These are phyloP conservation scores for Luffia ferchaultella DNA, from an alignment of 2,888 invertebrate genomes.

Conservation along the genomic window DNA sequence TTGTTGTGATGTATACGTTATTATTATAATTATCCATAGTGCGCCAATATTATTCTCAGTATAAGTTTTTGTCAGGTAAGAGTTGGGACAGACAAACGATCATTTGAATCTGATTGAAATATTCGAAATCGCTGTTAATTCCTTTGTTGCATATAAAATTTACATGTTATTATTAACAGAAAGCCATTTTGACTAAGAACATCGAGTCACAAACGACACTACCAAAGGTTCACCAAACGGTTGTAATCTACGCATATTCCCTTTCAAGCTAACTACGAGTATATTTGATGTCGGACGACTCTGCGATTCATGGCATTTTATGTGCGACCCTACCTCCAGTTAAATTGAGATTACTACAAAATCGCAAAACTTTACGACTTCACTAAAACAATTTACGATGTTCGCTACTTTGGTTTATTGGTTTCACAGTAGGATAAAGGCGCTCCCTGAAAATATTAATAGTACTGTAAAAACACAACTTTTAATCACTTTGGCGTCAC, in stretches of 20 bases:
- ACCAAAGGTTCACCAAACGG: slow-evolving; percentile 22
- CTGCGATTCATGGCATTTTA: slow-evolving; percentile 36
- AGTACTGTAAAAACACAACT: not conserved
- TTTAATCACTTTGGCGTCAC: slow-evolving; percentile 51
- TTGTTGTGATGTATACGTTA: no score
- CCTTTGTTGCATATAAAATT: no score
- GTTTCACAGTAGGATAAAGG: slow-evolving; percentile 17
- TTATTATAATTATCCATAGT: no score
- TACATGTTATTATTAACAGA: no score
- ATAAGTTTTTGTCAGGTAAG: no score
- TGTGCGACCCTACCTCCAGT: slow-evolving; percentile 28
- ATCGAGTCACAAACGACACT: not conserved
- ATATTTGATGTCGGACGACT: slow-evolving; percentile 27
- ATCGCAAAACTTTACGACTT: slow-evolving; percentile 25
- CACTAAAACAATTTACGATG: slow-evolving; percentile 27
- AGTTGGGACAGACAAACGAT: no score
- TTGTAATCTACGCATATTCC: slow-evolving; percentile 29
- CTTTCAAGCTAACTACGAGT: slow-evolving; percentile 27
- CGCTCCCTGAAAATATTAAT: not conserved
- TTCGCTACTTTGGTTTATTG: slow-evolving; percentile 34
- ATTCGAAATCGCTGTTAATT: no score
- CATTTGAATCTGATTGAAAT: no score
- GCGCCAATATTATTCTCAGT: no score
- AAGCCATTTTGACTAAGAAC: no score
- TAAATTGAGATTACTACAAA: slow-evolving; percentile 31